Conservation (phyloP, 2,888 invertebrate species). For the Emmelina monodactyla region DNA sequence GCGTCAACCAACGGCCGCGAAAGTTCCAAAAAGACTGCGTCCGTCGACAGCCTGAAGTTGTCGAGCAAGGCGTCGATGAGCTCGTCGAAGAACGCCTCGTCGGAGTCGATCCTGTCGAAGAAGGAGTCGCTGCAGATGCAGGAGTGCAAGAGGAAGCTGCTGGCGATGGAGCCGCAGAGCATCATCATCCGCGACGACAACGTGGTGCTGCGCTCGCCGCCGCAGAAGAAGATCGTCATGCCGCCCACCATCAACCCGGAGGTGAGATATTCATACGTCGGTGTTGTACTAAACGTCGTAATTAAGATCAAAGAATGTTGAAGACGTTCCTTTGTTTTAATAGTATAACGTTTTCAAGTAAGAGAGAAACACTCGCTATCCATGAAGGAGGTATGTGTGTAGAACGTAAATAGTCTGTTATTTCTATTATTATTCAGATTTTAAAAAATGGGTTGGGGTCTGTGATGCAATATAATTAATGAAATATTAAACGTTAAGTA, state of each 20-base stretch:
- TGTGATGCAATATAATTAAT: no score
- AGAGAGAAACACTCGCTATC: no score
- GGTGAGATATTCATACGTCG: slow-evolving; percentile 28
- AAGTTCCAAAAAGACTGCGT: slow-evolving; percentile 48
- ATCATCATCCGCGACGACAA: slow-evolving; percentile 60
- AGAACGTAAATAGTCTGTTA: no score
- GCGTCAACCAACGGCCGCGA: slow-evolving; percentile 54
- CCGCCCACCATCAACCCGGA: slow-evolving; percentile 54
- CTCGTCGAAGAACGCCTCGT: slow-evolving; percentile 52
- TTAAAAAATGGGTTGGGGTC: no score
- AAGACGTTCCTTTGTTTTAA: no score
- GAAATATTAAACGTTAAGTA: no score
- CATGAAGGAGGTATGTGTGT: no score
- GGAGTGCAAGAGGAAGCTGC: slow-evolving; percentile 55
- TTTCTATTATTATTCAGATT: no score
- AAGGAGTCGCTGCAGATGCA: slow-evolving; percentile 56
- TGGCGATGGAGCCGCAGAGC: slow-evolving; percentile 57
- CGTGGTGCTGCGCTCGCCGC: slow-evolving; percentile 49
- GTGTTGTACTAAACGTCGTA: no score
- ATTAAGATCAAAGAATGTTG: no score
- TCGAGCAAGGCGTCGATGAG: slow-evolving; percentile 52
- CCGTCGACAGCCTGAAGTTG: slow-evolving; percentile 54
- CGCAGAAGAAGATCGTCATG: slow-evolving; percentile 60
- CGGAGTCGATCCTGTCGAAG: slow-evolving; percentile 53
- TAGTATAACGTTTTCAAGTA: no score